phyloP scores from a whole-genome alignment of 2,113 vertebrate genomes.

The Ctenodactylus gundi region DNA sequence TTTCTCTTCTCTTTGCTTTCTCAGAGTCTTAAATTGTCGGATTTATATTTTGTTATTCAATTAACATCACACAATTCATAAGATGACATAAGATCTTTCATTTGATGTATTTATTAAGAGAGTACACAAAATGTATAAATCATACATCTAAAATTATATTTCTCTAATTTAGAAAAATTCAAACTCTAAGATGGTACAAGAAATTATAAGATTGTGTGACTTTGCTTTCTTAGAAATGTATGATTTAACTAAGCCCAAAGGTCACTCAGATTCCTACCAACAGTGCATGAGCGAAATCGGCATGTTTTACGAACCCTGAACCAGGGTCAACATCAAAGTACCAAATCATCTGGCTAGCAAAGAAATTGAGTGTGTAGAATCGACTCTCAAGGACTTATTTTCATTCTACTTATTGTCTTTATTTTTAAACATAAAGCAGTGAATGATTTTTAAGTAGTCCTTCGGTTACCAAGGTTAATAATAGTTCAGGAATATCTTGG shows the following conservation, averaged over 20 bases:
- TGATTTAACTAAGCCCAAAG: not conserved
- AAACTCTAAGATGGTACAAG: not conserved
- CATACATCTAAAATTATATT: not conserved
- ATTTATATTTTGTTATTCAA: not conserved
- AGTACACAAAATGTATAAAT: not conserved
- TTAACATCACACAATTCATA: not conserved
- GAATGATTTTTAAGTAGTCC: conserved; percentile 4
- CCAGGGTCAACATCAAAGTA: not conserved
- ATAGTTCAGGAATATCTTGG: not conserved
- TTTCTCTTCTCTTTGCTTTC: too few species aligned
- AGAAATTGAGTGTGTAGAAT: not conserved
- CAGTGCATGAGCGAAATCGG: not conserved
- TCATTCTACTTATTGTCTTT: not conserved
- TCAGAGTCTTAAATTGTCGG: not conserved
- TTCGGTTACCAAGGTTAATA: not conserved
- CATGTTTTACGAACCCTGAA: too few species aligned
- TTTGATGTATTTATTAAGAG: not conserved
- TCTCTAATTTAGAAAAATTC: not conserved
- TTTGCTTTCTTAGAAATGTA: not conserved
- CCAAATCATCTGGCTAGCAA: not conserved
- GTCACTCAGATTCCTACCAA: not conserved
- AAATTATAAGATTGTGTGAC: not conserved
- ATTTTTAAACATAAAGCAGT: not conserved
- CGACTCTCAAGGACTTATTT: not conserved
- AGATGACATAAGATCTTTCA: not conserved